Evolutionary conservation across 2,113 vertebrate genomes (phyloP).

Genomic region (Hyaena hyaena): DNA sequence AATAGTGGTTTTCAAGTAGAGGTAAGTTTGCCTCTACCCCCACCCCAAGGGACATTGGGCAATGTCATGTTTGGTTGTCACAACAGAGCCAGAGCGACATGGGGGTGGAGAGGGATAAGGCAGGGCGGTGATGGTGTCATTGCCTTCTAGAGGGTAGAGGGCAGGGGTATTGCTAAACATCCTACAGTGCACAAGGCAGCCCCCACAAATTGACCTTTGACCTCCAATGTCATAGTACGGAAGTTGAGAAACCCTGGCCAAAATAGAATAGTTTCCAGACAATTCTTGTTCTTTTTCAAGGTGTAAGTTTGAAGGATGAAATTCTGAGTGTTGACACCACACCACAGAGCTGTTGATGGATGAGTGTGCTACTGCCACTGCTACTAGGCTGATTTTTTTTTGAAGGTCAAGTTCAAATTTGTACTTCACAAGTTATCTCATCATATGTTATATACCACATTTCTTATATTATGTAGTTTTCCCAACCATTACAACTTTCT

Average conservation of each 20-base stretch:
- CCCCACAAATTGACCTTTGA: not conserved
- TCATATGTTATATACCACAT: not conserved
- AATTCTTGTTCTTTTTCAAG: not conserved
- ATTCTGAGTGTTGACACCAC: not conserved
- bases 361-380: not conserved
- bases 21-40: not conserved
- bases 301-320: not conserved
- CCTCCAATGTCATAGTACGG: not conserved
- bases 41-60: not conserved
- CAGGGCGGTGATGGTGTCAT: not conserved
- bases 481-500: not conserved
- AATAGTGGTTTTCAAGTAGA: not conserved
- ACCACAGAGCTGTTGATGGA: not conserved
- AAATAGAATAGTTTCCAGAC: not conserved
- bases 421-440: not conserved
- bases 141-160: not conserved
- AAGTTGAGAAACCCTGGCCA: not conserved
- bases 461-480: not conserved
- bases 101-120: fast-evolving
- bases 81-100: not conserved
- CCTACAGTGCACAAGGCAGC: not conserved
- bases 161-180: not conserved
- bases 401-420: not conserved
- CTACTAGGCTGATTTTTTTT: not conserved
- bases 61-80: not conserved